phyloP scores from a whole-genome alignment of 2,113 vertebrate species.

The Crotalus viridis region DNA sequence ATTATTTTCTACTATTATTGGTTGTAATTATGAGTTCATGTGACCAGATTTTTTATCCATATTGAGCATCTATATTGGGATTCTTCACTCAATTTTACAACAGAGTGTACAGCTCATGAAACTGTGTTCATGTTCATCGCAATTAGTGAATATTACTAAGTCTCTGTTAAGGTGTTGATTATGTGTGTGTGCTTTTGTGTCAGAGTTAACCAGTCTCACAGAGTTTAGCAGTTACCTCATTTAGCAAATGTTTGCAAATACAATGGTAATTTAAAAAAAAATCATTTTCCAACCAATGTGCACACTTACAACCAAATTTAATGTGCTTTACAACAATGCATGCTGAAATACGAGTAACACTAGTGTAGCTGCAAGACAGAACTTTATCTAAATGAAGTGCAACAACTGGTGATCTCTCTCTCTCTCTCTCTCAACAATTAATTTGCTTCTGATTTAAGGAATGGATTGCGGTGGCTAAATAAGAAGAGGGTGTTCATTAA shows the following conservation, averaged over 20 bases:
- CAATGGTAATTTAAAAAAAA: not conserved
- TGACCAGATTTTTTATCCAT: not conserved
- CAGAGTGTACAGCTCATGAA: not conserved
- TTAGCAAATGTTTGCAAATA: not conserved
- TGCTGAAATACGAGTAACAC: not conserved
- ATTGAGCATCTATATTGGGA: not conserved
- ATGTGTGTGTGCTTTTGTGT: not conserved
- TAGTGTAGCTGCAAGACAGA: not conserved
- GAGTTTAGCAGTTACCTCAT: not conserved
- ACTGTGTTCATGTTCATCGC: too few relatives aligned
- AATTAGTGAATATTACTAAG: not conserved
- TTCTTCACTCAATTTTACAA: not conserved
- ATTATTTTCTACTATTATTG: not conserved
- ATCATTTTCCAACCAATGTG: not conserved
- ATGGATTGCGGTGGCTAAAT: not conserved
- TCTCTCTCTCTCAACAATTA: not conserved
- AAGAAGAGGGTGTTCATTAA: not conserved
- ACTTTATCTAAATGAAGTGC: not conserved
- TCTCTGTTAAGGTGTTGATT: not conserved
- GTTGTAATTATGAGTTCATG: not conserved
- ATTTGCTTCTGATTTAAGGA: not conserved
- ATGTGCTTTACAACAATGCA: not conserved
- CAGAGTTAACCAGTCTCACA: not conserved
- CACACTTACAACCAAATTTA: not conserved
- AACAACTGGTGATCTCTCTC: not conserved